These are phyloP conservation scores for Achatina immaculata DNA, from an alignment of 1,140 invertebrate species.

Conservation along the genomic window DNA sequence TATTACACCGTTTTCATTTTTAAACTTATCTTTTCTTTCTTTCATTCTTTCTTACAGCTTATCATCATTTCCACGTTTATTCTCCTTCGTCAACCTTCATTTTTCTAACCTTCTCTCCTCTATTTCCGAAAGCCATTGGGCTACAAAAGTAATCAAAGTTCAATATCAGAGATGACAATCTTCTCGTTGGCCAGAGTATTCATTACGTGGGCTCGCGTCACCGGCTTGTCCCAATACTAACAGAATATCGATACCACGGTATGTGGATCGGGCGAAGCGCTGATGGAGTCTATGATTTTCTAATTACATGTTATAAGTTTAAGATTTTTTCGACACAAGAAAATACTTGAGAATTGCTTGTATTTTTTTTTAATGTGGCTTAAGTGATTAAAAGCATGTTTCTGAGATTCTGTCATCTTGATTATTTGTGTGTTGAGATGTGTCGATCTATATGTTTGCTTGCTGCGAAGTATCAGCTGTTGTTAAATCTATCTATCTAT, in stretches of 20 bases:
- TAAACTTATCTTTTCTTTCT: neutral
- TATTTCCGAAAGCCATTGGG: neutral
- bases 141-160: constrained; percentile 14
- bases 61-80: neutral
- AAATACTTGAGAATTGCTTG: too few relatives aligned
- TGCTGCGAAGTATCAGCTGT: too few relatives aligned
- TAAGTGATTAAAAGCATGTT: too few relatives aligned
- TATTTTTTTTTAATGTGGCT: too few relatives aligned
- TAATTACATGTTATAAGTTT: too few relatives aligned
- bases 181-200: neutral
- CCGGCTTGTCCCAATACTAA: neutral
- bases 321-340: too few relatives aligned
- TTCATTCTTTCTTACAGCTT: neutral
- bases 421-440: too few relatives aligned
- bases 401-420: too few relatives aligned
- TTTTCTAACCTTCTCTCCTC: neutral
- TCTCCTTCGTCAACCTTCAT: neutral
- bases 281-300: too few relatives aligned
- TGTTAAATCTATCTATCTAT: too few relatives aligned
- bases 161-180: constrained; percentile 2
- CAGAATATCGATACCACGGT: neutral
- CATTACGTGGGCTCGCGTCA: neutral
- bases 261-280: neutral
- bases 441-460: too few relatives aligned
- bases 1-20: too few relatives aligned